Base-by-base conservation (phyloP, 1,140 invertebrate species). In the Caenorhabditis remanei region DNA sequence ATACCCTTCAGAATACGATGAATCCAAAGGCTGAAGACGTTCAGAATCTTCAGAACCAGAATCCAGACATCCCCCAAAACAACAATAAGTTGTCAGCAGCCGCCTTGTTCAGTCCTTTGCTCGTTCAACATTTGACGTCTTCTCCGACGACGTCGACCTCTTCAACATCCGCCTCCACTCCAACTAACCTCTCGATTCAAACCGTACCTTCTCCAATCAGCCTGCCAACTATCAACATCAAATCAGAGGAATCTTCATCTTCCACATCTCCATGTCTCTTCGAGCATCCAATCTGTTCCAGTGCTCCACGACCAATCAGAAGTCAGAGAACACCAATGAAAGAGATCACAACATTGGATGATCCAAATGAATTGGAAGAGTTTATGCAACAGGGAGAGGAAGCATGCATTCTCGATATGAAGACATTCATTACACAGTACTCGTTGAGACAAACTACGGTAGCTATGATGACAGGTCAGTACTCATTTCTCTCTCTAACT, bases 361-460 rank as follows among this genome's bases (percentile, higher is more conserved):
- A 92, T 83, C 91, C 92, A 9, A 43, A 53, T 8, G 90, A 91
- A 41, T 63, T 91, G 16, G 90, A 90, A 14, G 90, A 91, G n/a
- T 91, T 91, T 65, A 92, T 92, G 90, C 41, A 75, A 21, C 87
- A 90, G 24, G 91, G 91, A 16, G 91, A 92, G 84, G 91, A 92
- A 48, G 67, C 65, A 4, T 92, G 91, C 67, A 92, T 92, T 58
- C 50, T 84, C 43, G 91, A 91, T 55, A 92, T 92, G 91, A 89
- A 90, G 32, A 48, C 86, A 40, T 92, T 92, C 87, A 92, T 92
- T 61, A 92, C 90, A 53, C 90, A 92, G 53, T 92, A 87, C 65
- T 91, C 90, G 9, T 90, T 92, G 24, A 83, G 91, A 24, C 91
- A 92, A 79, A 92, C 91, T 41, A 92, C 91, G 4, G 91, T 92